Evolutionary conservation across 2,113 vertebrate species (phyloP).

Genomic region (Ptilorrhoa leucosticta): DNA sequence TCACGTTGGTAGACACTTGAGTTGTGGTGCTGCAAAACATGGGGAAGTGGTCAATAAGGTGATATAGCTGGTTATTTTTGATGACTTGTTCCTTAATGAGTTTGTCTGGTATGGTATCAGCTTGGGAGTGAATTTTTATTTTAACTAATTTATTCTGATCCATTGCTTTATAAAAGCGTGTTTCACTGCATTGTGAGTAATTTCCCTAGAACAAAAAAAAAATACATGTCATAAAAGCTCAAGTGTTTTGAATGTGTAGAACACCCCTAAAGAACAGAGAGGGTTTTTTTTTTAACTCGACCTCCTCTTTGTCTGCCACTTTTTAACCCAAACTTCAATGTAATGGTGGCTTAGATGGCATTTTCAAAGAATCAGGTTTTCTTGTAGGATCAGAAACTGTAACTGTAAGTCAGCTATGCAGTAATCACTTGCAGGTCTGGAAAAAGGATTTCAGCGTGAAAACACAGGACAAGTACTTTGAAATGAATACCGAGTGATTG

Average conservation of each 20-base stretch:
- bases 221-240: neutral
- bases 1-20: neutral
- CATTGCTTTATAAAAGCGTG: neutral
- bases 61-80: neutral
- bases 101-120: neutral
- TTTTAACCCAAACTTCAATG: neutral
- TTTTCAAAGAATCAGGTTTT: neutral
- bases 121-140: neutral
- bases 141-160: neutral
- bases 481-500: neutral
- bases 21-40: neutral
- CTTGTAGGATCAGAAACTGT: neutral
- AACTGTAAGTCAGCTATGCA: neutral
- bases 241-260: neutral
- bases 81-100: neutral
- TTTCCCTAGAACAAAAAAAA: neutral
- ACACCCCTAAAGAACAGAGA: neutral
- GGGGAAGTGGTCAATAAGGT: neutral
- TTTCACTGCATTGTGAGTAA: neutral
- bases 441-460: neutral
- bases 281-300: neutral
- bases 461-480: neutral
- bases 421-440: neutral
- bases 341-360: neutral
- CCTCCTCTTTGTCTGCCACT: neutral